These are phyloP conservation scores for Scatophagus argus DNA, from an alignment of 2,113 vertebrate genomes.

Conservation along the genomic window DNA sequence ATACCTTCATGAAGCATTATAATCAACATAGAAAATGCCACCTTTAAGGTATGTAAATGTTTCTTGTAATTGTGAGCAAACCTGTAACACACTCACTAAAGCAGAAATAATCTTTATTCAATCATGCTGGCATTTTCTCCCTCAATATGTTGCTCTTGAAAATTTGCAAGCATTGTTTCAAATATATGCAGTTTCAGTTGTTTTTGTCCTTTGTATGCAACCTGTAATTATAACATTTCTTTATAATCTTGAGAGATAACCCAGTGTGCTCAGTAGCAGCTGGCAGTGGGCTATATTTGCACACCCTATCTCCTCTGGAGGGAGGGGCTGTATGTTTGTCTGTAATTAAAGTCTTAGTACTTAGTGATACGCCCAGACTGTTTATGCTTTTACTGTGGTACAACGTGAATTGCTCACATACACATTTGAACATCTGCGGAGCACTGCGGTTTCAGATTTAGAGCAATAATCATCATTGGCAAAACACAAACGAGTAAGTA, in stretches of 20 bases:
- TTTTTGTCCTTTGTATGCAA: not conserved
- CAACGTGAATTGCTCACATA: slow-evolving; percentile 4
- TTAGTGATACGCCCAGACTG: slow-evolving; percentile 56
- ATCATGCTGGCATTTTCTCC: not conserved
- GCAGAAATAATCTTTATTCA: not conserved
- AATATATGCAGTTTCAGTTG: not conserved
- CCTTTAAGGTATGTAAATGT: not conserved
- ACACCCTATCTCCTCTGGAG: slow-evolving; percentile 43
- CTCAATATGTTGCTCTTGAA: not conserved
- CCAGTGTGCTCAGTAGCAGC: slow-evolving; percentile 49
- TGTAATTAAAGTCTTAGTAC: slow-evolving; percentile 73
- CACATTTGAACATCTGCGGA: slow-evolving; percentile 23
- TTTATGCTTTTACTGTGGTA: slow-evolving; percentile 49
- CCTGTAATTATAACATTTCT: slow-evolving; percentile 33
- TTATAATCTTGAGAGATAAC: slow-evolving; percentile 38
- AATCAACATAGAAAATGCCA: not conserved
- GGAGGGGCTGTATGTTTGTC: slow-evolving; percentile 64
- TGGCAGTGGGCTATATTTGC: slow-evolving; percentile 71
- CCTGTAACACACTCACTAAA: too few species aligned
- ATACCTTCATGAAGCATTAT: not conserved
- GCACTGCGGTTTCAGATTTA: not conserved
- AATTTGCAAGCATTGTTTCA: not conserved
- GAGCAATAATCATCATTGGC: not conserved
- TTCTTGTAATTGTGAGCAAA: not conserved
- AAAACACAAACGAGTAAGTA: slow-evolving; percentile 1